phyloP scores from a whole-genome alignment of 2,888 invertebrate species.

The Phrixothrix hirtus region DNA sequence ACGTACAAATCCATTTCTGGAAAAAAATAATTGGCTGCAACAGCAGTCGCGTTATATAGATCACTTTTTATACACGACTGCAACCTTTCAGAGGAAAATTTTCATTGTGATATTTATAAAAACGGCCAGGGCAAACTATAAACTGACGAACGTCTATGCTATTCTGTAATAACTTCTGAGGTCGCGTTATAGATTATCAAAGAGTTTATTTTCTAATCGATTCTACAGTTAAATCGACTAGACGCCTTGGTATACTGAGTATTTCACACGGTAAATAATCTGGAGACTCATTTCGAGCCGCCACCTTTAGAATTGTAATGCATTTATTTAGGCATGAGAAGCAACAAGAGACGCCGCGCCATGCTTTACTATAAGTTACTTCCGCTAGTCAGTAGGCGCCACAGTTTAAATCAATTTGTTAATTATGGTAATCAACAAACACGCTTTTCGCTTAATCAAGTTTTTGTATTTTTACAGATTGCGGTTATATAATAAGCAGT shows the following conservation, averaged over 20 bases:
- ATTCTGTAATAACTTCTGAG: conserved; percentile 8
- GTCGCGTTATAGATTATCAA: too few relatives aligned
- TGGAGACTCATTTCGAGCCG: neutral
- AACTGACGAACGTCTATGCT: conserved; percentile 13
- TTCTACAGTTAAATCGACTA: conserved; percentile 7
- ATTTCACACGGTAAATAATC: neutral
- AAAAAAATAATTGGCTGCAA: conserved; percentile 16
- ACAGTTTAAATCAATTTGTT: conserved; percentile 8
- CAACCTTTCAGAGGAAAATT: conserved; percentile 1
- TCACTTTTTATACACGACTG: conserved; percentile 6
- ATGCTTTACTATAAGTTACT: neutral
- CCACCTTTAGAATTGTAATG: neutral
- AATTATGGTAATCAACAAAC: neutral
- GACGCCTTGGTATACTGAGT: neutral
- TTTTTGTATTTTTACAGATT: neutral
- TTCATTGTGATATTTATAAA: neutral
- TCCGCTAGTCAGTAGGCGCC: conserved; percentile 7
- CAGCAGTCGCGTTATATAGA: conserved; percentile 12
- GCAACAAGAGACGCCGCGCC: neutral
- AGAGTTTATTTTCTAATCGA: conserved; percentile 3
- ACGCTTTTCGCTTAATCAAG: neutral
- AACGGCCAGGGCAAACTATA: conserved; percentile 1
- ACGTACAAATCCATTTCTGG: conserved; percentile 19
- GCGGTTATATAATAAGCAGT: neutral
- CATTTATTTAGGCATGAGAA: neutral